phyloP scores from a whole-genome alignment of 2,888 invertebrate genomes.

The Spatulosminthurus flaviceps region DNA sequence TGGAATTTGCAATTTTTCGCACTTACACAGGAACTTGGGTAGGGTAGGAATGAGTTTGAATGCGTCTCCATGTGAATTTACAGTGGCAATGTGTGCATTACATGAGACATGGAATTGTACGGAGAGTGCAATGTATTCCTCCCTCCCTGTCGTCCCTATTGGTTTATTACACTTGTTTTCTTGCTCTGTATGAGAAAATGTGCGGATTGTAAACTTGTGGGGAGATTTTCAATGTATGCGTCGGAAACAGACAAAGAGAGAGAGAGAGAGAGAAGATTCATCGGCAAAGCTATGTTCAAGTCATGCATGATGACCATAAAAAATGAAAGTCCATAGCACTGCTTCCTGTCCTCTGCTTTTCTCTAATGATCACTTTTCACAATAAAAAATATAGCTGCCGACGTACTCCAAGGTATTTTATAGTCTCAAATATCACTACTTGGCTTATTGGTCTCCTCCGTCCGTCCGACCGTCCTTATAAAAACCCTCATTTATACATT shows the following conservation, averaged over 20 bases:
- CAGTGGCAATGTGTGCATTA: not conserved
- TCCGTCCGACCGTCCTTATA: too few relatives aligned
- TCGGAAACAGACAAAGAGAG: slow-evolving; percentile 3
- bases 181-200: slow-evolving; percentile 14
- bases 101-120: not conserved
- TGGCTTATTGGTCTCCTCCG: too few relatives aligned
- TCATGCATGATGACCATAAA: slow-evolving; percentile 44
- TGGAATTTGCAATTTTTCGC: slow-evolving; percentile 14
- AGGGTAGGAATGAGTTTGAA: not conserved
- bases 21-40: not conserved
- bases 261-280: slow-evolving; percentile 19
- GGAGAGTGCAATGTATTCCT: slow-evolving; percentile 8
- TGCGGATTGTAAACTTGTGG: slow-evolving; percentile 9
- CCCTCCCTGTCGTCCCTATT: not conserved
- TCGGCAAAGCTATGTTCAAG: slow-evolving; percentile 39
- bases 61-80: not conserved
- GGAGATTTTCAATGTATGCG: slow-evolving; percentile 2
- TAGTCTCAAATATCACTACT: not conserved
- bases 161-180: slow-evolving; percentile 18
- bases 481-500: too few relatives aligned
- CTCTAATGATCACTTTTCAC: slow-evolving; percentile 30
- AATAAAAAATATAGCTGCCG: slow-evolving; percentile 5
- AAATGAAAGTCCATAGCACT: slow-evolving; percentile 43
- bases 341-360: slow-evolving; percentile 41
- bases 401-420: not conserved